Evolutionary conservation across 37 sponge, comb jelly and placozoan species (phyloP), one percentile per base, ranked within the genome.

Genomic region (Axinella damicornis): DNA sequence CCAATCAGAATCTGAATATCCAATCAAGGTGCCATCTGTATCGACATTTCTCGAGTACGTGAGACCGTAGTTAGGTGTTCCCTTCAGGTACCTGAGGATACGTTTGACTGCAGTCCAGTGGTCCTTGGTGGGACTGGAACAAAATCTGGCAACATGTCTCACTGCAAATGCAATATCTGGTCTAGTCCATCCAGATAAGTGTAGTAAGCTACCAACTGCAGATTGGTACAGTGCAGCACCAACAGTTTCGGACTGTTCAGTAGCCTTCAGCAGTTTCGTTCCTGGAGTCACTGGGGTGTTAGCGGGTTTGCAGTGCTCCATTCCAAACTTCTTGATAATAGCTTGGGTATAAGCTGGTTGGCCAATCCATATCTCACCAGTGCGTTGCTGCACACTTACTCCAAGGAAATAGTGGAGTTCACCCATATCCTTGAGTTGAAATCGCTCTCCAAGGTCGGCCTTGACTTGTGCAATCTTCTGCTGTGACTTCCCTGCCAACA

Each of bases 121-220:
- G 35, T 73, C 65, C 63, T 72, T 33, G 17, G 85, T 84, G 22
- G 85, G 85, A 57, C 62, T 41, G n/a, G 85, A 76, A 73, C 74
- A 83, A 41, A 83, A 83, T 65, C 15, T 63, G 28, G 74, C 74
- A 60, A 73, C 83, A 59, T 69, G 68, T n/a, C 73, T 62, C 22
- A 83, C 84, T 36, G 84, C 71, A 69, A 71, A 89, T 2, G 79
- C 65, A 53, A 89, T 89, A 53, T 83, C 83, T 40, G 89, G 89
- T 40, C 84, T 74, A 62, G 84, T 82, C 30, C 75, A n/a, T 27
- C 57, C 57, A 68, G 87, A 69, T 61, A 88, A 53, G 65, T 88
- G 82, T 60, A 82, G 52, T 72, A 84, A 54, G 64, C 85, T 64
- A 24, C 65, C 85, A 69, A 75, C 85, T 65, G 66, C 76, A 30